These are phyloP conservation scores for Ormyrus nitidulus DNA, from an alignment of 2,888 invertebrate genomes.

Conservation along the genomic window DNA sequence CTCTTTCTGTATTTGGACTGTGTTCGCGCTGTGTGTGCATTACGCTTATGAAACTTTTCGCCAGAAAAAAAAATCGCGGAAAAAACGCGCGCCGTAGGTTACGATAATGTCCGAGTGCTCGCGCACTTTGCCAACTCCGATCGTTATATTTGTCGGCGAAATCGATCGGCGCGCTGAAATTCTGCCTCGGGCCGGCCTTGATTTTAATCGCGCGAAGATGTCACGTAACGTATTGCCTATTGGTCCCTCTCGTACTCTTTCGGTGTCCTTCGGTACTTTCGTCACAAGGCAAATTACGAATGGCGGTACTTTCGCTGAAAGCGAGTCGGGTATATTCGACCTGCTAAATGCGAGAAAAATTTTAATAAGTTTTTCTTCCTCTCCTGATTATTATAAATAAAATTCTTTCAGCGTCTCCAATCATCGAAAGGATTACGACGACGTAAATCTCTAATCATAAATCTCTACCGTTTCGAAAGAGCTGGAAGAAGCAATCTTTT, in stretches of 20 bases:
- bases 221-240: conserved; percentile 24
- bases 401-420: too few relatives aligned
- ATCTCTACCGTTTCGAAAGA: too few relatives aligned
- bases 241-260: neutral
- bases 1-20: conserved; percentile 1
- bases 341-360: too few relatives aligned
- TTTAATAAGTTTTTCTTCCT: too few relatives aligned
- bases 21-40: neutral
- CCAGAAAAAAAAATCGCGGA: too few relatives aligned
- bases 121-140: too few relatives aligned
- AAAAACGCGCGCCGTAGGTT: neutral
- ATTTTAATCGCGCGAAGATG: conserved; percentile 22
- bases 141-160: neutral
- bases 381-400: too few relatives aligned
- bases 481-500: too few relatives aligned
- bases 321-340: too few relatives aligned
- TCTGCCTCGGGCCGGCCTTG: neutral
- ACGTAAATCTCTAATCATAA: too few relatives aligned
- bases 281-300: neutral
- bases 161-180: conserved; percentile 4
- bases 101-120: neutral
- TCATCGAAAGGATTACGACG: too few relatives aligned
- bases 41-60: too few relatives aligned
- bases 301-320: neutral
- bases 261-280: conserved; percentile 33